Evolutionary conservation across 2,113 vertebrate genomes (phyloP), one percentile per base, ranked within the genome.

Genomic region (Zosterops borbonicus): DNA sequence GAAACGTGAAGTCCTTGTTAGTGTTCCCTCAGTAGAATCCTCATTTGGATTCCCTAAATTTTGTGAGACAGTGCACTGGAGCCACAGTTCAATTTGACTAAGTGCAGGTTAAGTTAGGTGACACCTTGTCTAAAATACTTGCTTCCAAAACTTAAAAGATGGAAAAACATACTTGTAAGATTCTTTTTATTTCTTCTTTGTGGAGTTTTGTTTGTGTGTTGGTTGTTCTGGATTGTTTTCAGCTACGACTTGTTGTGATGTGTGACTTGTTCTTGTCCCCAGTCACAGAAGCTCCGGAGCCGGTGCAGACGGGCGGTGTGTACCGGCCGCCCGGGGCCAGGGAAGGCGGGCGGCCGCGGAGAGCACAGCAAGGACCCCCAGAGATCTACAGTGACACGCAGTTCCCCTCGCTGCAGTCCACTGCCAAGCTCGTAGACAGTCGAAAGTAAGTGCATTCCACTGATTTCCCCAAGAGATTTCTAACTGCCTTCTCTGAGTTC

Each of bases 241-340:
- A 53, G 33, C 11, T 50, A 1, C 3, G 12, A 7, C 13, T 23
- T 37, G 17, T 3, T 67, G 10, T 17, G 3, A 12, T 15, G 22
- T 76, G 69, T 90, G 33, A 63, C 6, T 24, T n/a, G 12, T 67
- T 70, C 24, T 15, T 35, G 1, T 63, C 46, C 22, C 65, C 31
- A 95, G 97, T 98, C 94, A 76, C 96, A 96, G 99, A 99, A 97
- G 82, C 97, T 44, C 98, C 98, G 12, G 99, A 99, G 60, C 97
- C 98, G 3, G 97, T 95, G n/a, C 97, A 97, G 92, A 95, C 96
- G 7, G 98, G 99, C 6, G 99, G 99, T 8, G 99, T 99, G 19
- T 99, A 99, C 96, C 98, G 99, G 92, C 99, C 99, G 14, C 99
- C 99, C 4, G 99, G 99, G 3, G 99, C 99, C 95, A 98, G 99